Evolutionary conservation across 2,888 invertebrate genomes (phyloP), one percentile per base, ranked within the genome.

Genomic region (Caenorhabditis drosophilae): DNA sequence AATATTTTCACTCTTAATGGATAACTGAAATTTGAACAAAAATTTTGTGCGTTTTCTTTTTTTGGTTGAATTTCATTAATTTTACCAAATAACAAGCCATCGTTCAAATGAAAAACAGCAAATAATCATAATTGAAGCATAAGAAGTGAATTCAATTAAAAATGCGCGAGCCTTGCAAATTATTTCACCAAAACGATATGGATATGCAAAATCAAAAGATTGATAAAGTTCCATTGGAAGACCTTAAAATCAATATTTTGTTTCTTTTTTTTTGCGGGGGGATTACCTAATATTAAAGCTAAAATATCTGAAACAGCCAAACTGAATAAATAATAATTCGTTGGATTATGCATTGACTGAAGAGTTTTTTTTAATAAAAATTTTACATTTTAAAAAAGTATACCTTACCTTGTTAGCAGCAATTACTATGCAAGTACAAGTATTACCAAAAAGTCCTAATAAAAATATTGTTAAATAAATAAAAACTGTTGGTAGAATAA

Each of bases 11-110:
- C 69, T 26, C 70, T 64, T 1, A 82, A 66, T 4, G 82, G 82
- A 55, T 79, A 80, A 49, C 80, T 80, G 53, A 48, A 75, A 42
- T 16, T 34, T n/a, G n/a, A n/a, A n/a, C n/a, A n/a, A n/a, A n/a
- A n/a, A n/a, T n/a, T n/a, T n/a, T n/a, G n/a, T n/a, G n/a, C n/a
- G n/a, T n/a, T n/a, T n/a, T n/a, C n/a, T n/a, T n/a, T n/a, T n/a
- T 40, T 36, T 4, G 20, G n/a, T 36, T n/a, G 15, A n/a, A n/a
- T n/a, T n/a, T n/a, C n/a, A n/a, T n/a, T n/a, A n/a, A n/a, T n/a
- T n/a, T n/a, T n/a, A 78, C 78, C 82, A 83, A 47, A 82, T 81
- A 11, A 80, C 82, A 16, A 80, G 57, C 78, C 80, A 82, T 27
- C 82, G 63, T 45, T 82, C 82, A n/a, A 82, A 68, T 4, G 83